A percentile compares a stretch with the other conserved stretches of the same genome.
Evolutionary conservation across 2,113 vertebrate genomes (phyloP).

Genomic region (Hemicordylus capensis): DNA sequence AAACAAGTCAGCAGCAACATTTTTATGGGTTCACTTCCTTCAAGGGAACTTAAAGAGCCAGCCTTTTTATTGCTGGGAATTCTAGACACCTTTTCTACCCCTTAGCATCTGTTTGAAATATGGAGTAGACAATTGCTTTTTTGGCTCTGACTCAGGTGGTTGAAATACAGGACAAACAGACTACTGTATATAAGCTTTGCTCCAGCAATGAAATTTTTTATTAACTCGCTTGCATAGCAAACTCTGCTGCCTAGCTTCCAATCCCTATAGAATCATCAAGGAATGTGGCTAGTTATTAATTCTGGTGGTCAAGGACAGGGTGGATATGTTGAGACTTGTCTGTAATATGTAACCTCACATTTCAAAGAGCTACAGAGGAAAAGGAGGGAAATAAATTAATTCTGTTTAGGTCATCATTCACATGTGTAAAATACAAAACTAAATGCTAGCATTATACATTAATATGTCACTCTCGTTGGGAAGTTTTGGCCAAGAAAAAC

Average conservation of each 20-base stretch:
- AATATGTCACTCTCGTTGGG: slow-evolving; percentile 74
- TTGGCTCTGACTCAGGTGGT: slow-evolving; percentile 84
- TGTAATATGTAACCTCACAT: slow-evolving; percentile 63
- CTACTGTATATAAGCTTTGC: slow-evolving; percentile 82
- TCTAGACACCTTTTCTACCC: slow-evolving; percentile 78
- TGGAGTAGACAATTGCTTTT: slow-evolving; percentile 82
- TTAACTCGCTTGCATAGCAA: slow-evolving; percentile 75
- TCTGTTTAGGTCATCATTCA: slow-evolving; percentile 75
- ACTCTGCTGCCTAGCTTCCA: slow-evolving; percentile 57
- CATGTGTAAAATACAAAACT: slow-evolving; percentile 78
- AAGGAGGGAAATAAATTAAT: slow-evolving; percentile 55
- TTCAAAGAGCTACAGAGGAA: slow-evolving; percentile 54
- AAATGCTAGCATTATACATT: slow-evolving; percentile 73
- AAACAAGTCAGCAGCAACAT: slow-evolving; percentile 78
- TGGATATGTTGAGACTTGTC: slow-evolving; percentile 66
- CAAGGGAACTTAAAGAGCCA: slow-evolving; percentile 73
- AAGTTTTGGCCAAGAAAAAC: slow-evolving; percentile 71
- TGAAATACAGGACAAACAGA: slow-evolving; percentile 86
- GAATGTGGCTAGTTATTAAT: slow-evolving; percentile 73
- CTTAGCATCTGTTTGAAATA: slow-evolving; percentile 94
- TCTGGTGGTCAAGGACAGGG: slow-evolving; percentile 65
- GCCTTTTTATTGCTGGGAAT: slow-evolving; percentile 81
- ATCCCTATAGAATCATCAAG: slow-evolving; percentile 67
- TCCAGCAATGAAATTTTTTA: slow-evolving; percentile 76
- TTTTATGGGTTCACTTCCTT: slow-evolving; percentile 80